Percentiles rank a stretch among this genome's conserved stretches.
These are phyloP conservation scores for Turritopsis rubra DNA, from an alignment of 30 jellyfish, hydroid and myxozoan species.

Conservation along the genomic window DNA sequence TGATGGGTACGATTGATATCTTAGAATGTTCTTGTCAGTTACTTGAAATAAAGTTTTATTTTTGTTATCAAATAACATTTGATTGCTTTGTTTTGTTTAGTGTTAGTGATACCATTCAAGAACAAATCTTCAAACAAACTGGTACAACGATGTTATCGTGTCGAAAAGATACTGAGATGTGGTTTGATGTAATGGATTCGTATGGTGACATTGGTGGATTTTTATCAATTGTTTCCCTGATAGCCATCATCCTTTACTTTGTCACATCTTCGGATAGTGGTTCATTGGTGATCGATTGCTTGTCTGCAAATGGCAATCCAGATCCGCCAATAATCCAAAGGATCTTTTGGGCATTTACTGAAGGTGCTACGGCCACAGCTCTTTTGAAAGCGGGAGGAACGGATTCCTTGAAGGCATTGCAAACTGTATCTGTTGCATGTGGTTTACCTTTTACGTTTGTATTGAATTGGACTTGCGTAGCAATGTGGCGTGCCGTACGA, in stretches of 20 bases:
- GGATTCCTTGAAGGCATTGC: slow-evolving; percentile 64
- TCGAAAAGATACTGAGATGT: slow-evolving; percentile 63
- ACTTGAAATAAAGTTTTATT: no score
- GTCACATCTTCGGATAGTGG: slow-evolving; percentile 94
- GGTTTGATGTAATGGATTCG: slow-evolving; percentile 73
- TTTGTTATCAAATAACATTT: no score
- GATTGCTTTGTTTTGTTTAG: neutral
- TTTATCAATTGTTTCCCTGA: slow-evolving; percentile 63
- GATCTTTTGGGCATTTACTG: slow-evolving; percentile 91
- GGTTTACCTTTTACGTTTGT: slow-evolving; percentile 77
- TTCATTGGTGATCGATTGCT: slow-evolving; percentile 80
- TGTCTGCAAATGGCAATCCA: slow-evolving; percentile 90
- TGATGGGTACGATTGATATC: neutral
- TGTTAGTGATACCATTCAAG: slow-evolving; percentile 4
- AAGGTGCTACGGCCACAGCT: slow-evolving; percentile 96
- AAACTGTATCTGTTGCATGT: slow-evolving; percentile 74
- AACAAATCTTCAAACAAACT: slow-evolving; percentile 18
- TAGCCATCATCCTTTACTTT: slow-evolving; percentile 75
- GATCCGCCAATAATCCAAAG: slow-evolving; percentile 90
- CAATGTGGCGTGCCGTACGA: slow-evolving; percentile 85
- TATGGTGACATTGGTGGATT: slow-evolving; percentile 72
- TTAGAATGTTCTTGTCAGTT: no score
- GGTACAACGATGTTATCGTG: slow-evolving; percentile 58
- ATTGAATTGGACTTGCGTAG: slow-evolving; percentile 85
- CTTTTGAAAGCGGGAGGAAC: slow-evolving; percentile 78